These are phyloP conservation scores for Paramormyrops hopkinsi DNA, from an alignment of 2,797 vertebrate genomes.

Conservation along the genomic window DNA sequence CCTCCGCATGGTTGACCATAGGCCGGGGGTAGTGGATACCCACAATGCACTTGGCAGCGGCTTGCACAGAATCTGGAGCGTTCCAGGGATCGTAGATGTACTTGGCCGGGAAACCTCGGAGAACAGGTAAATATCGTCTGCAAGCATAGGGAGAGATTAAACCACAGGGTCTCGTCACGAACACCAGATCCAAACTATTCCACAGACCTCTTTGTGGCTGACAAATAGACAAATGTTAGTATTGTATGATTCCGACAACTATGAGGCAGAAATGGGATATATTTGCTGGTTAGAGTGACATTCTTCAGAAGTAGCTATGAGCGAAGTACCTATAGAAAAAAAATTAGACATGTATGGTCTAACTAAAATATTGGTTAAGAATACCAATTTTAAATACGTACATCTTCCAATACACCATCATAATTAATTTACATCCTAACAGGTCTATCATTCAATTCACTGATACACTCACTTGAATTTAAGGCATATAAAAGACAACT, in stretches of 20 bases:
- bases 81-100: conserved; percentile 73
- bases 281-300: neutral
- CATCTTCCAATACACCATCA: neutral
- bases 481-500: neutral
- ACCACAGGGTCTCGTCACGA: conserved; percentile 30
- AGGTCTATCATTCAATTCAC: neutral
- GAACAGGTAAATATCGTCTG: conserved; percentile 69
- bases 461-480: neutral
- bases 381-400: neutral
- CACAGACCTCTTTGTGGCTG: neutral
- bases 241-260: neutral
- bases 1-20: conserved; percentile 68
- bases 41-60: conserved; percentile 59
- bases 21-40: conserved; percentile 67
- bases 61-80: conserved; percentile 61
- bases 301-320: neutral
- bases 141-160: conserved; percentile 56
- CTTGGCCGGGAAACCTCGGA: conserved; percentile 68
- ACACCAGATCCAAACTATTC: conserved; percentile 12
- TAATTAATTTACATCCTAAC: neutral
- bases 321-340: neutral
- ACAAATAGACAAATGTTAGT: neutral
- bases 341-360: neutral
- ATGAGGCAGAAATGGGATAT: neutral
- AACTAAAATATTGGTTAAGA: neutral